A percentile compares a stretch with the other conserved stretches of the same genome.
Conservation (phyloP, 2,888 invertebrate species). For the Drosophila antonietae region DNA sequence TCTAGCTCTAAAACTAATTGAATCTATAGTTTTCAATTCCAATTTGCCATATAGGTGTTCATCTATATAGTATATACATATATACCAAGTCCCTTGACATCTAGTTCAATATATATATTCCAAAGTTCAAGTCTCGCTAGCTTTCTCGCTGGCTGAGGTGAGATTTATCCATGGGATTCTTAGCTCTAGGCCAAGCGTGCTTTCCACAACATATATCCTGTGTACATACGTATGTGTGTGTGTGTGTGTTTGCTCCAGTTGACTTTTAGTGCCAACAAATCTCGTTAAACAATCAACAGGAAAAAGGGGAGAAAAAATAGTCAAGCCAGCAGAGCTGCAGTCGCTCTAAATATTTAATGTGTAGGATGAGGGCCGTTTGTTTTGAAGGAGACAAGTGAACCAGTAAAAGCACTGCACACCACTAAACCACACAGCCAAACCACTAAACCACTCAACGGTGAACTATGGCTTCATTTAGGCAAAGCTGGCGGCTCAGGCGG, state of each 20-base stretch:
- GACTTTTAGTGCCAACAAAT: constrained; percentile 22
- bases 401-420: neutral
- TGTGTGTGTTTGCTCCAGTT: constrained; percentile 5
- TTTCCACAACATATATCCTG: neutral
- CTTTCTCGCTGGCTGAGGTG: neutral
- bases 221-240: neutral
- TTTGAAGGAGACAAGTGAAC: neutral
- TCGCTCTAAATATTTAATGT: constrained; percentile 62
- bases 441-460: constrained; percentile 16
- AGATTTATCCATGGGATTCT: neutral
- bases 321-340: neutral
- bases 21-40: neutral
- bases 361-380: constrained; percentile 38
- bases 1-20: neutral
- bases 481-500: constrained; percentile 14
- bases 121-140: neutral
- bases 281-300: constrained; percentile 64
- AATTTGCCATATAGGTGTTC: neutral
- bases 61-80: neutral
- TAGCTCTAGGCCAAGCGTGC: neutral
- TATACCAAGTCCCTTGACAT: neutral
- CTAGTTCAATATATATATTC: neutral
- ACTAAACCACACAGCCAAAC: neutral
- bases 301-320: neutral
- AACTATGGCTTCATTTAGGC: constrained; percentile 42